Percentiles rank a stretch among this genome's conserved stretches.
These are phyloP conservation scores for Embiotoca jacksoni DNA, from an alignment of 2,113 vertebrate species.

Conservation along the genomic window DNA sequence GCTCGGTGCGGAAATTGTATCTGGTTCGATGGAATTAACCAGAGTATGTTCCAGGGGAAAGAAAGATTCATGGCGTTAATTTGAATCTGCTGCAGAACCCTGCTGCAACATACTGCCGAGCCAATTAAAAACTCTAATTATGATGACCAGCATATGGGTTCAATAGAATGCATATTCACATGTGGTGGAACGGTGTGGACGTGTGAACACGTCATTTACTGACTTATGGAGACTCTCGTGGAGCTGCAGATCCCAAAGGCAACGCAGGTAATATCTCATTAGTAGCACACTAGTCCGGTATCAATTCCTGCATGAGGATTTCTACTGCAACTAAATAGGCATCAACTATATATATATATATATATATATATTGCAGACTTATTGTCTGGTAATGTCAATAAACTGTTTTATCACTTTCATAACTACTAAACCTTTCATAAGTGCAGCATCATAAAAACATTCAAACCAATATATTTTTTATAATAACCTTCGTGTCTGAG, in stretches of 20 bases:
- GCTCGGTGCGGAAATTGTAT: no score
- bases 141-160: conserved; percentile 51
- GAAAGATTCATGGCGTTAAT: conserved; percentile 54
- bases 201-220: conserved; percentile 27
- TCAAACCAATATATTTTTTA: no score
- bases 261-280: conserved; percentile 51
- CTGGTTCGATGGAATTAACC: no score
- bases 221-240: neutral
- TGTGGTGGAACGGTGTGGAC: neutral
- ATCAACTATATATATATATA: neutral
- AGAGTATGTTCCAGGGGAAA: neutral
- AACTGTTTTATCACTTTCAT: no score
- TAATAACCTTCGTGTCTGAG: no score
- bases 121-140: conserved; percentile 62
- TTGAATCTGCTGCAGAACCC: conserved; percentile 28
- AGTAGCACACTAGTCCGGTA: conserved; percentile 25
- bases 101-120: conserved; percentile 32
- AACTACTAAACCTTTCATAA: no score
- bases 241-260: conserved; percentile 26
- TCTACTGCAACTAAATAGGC: neutral
- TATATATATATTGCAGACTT: no score
- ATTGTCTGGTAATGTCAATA: no score
- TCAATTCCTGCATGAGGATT: neutral
- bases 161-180: conserved; percentile 7
- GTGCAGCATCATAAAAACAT: no score